Base-by-base conservation (phyloP, 2,888 invertebrate species). In the Caenorhabditis japonica region DNA sequence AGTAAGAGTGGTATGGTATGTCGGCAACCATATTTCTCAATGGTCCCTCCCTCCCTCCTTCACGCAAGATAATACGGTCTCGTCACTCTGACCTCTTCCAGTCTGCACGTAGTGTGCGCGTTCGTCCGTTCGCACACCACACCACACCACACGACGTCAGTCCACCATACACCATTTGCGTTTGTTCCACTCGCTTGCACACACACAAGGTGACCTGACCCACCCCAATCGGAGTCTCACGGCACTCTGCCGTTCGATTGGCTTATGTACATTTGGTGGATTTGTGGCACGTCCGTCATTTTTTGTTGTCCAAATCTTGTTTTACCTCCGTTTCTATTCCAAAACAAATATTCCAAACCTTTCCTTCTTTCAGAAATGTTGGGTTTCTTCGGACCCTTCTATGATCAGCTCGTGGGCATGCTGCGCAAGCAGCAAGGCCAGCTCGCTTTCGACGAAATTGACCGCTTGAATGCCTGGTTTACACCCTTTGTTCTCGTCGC, bases 321-420 rank as follows among this genome's bases (percentile, higher is more conserved):
- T 10, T 30, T 10, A 13, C 13, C 39, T 10, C 12, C 44, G 4
- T 44, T 4, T 44, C 15, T 19, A 44, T 21, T 19, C 36, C 4
- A 34, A 34, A 4, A 39, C 13, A 7, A 39, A 4, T 10, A 5
- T n/a, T 10, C 19, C 19, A 17, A 46, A 25, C 15, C 8, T n/a
- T 15, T n/a, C 27, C 10, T 5, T n/a, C 5, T 38, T 51, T 23
- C 51, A 51, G 51, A 38, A 43, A 72, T 72, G 72, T 36, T 72
- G 59, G 72, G 72, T 34, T 72, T 72, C 30, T 72, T 72, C 10
- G 52, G 41, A 36, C 72, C 72, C 43, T 49, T 72, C 43, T 72
- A 72, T 47, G 72, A 72, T 15, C 59, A 66, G 8, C 39, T 72
- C 10, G 38, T 23, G 15, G 49, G 55, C 3, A 64, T 72, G 59